These are phyloP conservation scores for Nezara viridula DNA, from an alignment of 2,888 invertebrate genomes.

Conservation along the genomic window DNA sequence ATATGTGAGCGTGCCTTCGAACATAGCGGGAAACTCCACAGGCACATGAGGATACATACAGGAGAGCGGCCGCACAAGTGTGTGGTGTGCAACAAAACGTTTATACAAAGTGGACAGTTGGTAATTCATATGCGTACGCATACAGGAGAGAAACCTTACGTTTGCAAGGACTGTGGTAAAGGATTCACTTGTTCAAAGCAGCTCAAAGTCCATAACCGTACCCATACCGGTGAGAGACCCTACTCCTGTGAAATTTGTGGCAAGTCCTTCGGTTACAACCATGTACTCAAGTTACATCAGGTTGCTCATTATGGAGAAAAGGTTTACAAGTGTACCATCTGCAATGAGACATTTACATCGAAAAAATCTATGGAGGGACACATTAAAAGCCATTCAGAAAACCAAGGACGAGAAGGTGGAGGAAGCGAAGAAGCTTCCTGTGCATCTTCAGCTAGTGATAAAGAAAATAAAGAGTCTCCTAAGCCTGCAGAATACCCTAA, in stretches of 20 bases:
- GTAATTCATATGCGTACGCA: conserved; percentile 93
- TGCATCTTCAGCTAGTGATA: conserved; percentile 68
- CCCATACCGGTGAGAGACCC: conserved; percentile 92
- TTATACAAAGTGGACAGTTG: conserved; percentile 91
- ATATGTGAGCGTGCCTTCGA: conserved; percentile 91
- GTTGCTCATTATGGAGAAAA: conserved; percentile 93
- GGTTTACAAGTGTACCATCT: conserved; percentile 92
- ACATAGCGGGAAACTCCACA: conserved; percentile 89
- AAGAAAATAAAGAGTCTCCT: conserved; percentile 70
- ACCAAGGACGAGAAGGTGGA: conserved; percentile 63
- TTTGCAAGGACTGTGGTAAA: conserved; percentile 84
- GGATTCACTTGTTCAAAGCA: conserved; percentile 94
- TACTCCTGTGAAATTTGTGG: conserved; percentile 93
- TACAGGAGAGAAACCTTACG: conserved; percentile 90
- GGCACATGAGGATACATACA: conserved; percentile 92
- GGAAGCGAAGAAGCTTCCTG: conserved; percentile 66
- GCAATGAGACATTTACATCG: conserved; percentile 90
- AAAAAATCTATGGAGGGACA: conserved; percentile 93
- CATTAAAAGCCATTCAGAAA: conserved; percentile 82
- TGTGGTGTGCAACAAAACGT: conserved; percentile 88
- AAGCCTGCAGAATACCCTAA: conserved; percentile 65
- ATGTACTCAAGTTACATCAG: conserved; percentile 88
- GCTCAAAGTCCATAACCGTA: conserved; percentile 90
- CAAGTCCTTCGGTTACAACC: conserved; percentile 92
- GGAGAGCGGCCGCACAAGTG: conserved; percentile 92